Conservation (phyloP, 2,113 vertebrate genomes). For the Rutilus rutilus region DNA sequence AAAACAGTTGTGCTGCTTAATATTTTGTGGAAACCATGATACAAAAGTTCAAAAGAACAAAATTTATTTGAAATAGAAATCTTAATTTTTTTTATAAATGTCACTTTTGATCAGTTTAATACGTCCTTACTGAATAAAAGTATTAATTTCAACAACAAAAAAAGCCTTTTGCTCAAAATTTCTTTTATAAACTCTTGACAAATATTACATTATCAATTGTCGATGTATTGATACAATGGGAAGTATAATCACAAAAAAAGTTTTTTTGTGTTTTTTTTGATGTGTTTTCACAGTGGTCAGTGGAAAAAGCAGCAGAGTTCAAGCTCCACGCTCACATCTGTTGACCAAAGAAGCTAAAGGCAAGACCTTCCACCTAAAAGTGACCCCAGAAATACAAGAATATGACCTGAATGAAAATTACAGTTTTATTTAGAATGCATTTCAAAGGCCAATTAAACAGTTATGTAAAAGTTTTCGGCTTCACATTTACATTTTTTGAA, state of each 20-base stretch:
- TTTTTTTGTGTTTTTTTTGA: too few relatives aligned
- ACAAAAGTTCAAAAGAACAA: too few relatives aligned
- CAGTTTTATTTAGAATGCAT: constrained; percentile 50
- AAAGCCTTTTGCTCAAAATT: too few relatives aligned
- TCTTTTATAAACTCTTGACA: too few relatives aligned
- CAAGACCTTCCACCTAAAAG: not conserved
- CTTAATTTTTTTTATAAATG: too few relatives aligned
- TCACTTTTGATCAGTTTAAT: too few relatives aligned
- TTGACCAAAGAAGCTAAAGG: constrained; percentile 33
- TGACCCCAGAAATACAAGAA: not conserved
- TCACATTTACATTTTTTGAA: not conserved
- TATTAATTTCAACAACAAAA: too few relatives aligned
- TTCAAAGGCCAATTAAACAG: constrained; percentile 4
- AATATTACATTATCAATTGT: not conserved
- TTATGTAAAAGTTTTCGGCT: not conserved
- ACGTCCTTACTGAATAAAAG: too few relatives aligned
- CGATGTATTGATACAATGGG: not conserved
- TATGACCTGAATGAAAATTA: constrained; percentile 51
- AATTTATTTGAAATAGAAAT: not conserved
- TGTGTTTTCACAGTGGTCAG: constrained; percentile 42
- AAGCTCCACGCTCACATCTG: not conserved
- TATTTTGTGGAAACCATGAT: not conserved
- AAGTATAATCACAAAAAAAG: not conserved
- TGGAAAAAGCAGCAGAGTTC: not conserved
- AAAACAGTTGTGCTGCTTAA: not conserved